phyloP scores from a whole-genome alignment of 2,113 vertebrate genomes.

The Anarrhichthys ocellatus region DNA sequence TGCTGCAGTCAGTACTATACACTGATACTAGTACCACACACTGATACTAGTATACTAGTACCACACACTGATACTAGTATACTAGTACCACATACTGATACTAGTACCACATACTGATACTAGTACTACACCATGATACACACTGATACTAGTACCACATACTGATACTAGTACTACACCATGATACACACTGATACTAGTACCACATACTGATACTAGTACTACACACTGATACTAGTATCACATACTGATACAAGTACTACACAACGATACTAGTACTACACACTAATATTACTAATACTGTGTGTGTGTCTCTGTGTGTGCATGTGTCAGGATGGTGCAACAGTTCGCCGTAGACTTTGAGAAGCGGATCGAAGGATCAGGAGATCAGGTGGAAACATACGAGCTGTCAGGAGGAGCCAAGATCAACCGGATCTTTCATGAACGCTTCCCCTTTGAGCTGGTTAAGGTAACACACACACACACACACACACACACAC shows the following conservation, averaged over 20 bases:
- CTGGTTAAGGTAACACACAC: constrained; percentile 91
- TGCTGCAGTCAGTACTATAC: constrained; percentile 90
- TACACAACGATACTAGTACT: no score
- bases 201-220: no score
- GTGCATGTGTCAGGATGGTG: constrained; percentile 88
- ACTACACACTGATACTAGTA: no score
- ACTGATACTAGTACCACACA: no score
- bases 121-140: no score
- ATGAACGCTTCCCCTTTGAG: constrained; percentile 95
- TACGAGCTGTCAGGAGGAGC: constrained; percentile 95
- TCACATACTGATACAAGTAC: no score
- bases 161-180: no score
- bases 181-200: neutral
- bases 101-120: no score
- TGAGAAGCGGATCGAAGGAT: constrained; percentile 96
- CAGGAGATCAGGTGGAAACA: constrained; percentile 96
- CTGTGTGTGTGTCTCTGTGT: neutral
- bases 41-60: neutral
- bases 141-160: no score
- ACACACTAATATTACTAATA: neutral
- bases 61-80: no score
- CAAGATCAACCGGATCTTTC: constrained; percentile 96
- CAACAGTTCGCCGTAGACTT: constrained; percentile 98
- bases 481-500: neutral
- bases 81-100: no score